Percentiles rank a stretch among this genome's conserved stretches.
Evolutionary conservation across 1,140 invertebrate genomes (phyloP).

Genomic region (Formica exsecta): DNA sequence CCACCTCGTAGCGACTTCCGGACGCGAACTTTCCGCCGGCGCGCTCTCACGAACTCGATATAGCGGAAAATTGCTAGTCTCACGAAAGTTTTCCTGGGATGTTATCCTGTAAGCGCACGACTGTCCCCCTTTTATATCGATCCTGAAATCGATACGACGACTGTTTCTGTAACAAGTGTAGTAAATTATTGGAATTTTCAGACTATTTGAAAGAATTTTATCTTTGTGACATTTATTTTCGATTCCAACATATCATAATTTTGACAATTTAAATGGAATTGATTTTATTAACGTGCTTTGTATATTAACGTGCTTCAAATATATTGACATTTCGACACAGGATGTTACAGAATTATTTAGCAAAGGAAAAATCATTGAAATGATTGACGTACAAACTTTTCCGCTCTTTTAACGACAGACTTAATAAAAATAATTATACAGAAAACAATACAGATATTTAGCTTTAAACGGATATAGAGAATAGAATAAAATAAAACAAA

Average conservation of each 20-base stretch:
- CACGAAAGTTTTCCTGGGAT: constrained; percentile 53
- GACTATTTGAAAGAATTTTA: not conserved
- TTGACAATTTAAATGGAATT: not conserved
- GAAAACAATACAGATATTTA: not conserved
- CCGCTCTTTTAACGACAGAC: not conserved
- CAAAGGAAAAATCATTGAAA: not conserved
- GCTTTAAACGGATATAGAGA: not conserved
- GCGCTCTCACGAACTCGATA: constrained; percentile 67
- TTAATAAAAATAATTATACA: not conserved
- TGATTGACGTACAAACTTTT: not conserved
- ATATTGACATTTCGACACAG: not conserved
- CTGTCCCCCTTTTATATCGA: constrained; percentile 40
- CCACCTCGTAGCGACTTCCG: constrained; percentile 54
- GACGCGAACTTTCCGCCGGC: constrained; percentile 60
- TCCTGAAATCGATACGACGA: constrained; percentile 54
- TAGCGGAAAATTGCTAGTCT: constrained; percentile 69
- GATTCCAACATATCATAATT: not conserved
- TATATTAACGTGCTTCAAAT: too few species aligned
- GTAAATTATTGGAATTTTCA: constrained; percentile 36
- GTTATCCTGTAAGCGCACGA: constrained; percentile 11
- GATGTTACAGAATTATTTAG: not conserved
- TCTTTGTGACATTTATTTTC: not conserved
- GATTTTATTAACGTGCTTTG: constrained; percentile 21
- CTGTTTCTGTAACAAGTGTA: constrained; percentile 46
- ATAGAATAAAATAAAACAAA: not conserved